Conservation (phyloP, 2,113 vertebrate species). For the Eurypyga helias region DNA sequence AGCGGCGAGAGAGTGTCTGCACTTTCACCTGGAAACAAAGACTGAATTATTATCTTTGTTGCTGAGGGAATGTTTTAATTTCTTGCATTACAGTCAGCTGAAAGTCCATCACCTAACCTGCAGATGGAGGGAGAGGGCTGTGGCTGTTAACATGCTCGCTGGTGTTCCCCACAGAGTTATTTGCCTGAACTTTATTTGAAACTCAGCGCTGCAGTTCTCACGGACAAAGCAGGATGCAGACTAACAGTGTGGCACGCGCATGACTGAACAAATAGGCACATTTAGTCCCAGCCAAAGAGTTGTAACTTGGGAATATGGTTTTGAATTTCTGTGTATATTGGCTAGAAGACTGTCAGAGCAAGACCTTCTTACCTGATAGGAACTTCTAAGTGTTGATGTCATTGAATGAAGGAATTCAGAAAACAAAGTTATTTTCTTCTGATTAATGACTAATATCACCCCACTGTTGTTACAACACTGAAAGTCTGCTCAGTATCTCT, state of each 20-base stretch:
- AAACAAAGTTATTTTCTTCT: background rate
- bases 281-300: too few relatives aligned
- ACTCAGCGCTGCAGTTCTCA: background rate
- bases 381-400: background rate
- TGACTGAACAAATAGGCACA: background rate
- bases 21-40: background rate
- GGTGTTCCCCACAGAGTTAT: accelerated
- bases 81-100: background rate
- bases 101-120: background rate
- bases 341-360: background rate
- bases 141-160: background rate
- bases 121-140: background rate
- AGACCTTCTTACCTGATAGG: background rate
- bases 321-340: background rate
- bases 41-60: background rate
- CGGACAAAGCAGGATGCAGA: background rate
- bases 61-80: background rate
- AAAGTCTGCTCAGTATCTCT: background rate
- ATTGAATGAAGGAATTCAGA: background rate
- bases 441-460: background rate
- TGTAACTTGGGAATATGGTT: background rate
- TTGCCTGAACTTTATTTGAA: background rate
- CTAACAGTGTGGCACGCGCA: accelerated
- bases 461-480: background rate
- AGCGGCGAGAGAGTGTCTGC: accelerated